Percentiles rank a stretch among this genome's conserved stretches.
phyloP scores from a whole-genome alignment of 1,140 invertebrate genomes.

The Cheumatopsyche charites region DNA sequence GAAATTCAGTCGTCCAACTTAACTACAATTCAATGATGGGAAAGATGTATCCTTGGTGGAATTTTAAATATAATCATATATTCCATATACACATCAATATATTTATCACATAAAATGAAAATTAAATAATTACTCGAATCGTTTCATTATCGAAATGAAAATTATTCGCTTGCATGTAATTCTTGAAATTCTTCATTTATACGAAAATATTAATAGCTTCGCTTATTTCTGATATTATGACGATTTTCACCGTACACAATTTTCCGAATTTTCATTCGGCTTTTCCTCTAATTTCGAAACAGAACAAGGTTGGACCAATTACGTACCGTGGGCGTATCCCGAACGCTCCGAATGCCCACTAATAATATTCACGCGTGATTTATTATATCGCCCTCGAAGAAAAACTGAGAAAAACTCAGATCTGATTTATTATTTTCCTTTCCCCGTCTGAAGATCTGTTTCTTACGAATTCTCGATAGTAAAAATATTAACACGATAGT shows the following conservation, averaged over 20 bases:
- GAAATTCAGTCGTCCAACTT: too few relatives aligned
- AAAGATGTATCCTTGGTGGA: too few relatives aligned
- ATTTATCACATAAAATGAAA: too few relatives aligned
- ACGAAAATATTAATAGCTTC: background rate
- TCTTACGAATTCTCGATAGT: background rate
- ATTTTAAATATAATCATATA: too few relatives aligned
- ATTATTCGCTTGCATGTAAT: too few relatives aligned
- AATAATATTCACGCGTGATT: conserved; percentile 7
- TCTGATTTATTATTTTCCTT: conserved; percentile 15
- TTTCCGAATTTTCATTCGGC: background rate
- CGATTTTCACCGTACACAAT: background rate
- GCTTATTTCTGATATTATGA: background rate
- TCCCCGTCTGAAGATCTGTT: background rate
- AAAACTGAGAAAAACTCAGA: conserved; percentile 2
- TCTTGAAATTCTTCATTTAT: too few relatives aligned
- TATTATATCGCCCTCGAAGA: background rate
- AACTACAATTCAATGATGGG: too few relatives aligned
- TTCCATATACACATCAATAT: too few relatives aligned
- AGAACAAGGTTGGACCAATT: background rate
- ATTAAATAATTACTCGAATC: too few relatives aligned
- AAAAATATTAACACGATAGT: background rate
- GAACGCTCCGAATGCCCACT: background rate
- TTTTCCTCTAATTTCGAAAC: background rate
- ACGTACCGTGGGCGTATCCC: background rate
- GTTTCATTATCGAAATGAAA: too few relatives aligned